Evolutionary conservation across 2,888 invertebrate genomes (phyloP).

Genomic region (Andrena trimmerana): DNA sequence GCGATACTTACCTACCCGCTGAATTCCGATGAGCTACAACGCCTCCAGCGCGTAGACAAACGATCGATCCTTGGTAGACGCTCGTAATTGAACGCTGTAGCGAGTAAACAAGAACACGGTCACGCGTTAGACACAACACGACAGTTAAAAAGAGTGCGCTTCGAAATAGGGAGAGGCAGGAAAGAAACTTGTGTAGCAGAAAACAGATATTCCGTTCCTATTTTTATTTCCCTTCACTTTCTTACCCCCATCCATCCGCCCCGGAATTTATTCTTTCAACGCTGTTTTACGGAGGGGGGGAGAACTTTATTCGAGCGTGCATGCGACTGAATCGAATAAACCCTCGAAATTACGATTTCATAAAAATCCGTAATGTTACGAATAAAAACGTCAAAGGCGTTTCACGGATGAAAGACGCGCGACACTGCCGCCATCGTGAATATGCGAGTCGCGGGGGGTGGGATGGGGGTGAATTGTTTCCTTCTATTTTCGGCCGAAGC

Average conservation of each 20-base stretch:
- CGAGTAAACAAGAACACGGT: background rate
- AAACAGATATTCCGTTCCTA: background rate
- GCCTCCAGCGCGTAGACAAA: conserved; percentile 6
- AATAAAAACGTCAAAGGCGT: conserved; percentile 56
- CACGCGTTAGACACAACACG: background rate
- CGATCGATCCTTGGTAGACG: background rate
- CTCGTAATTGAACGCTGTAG: conserved; percentile 24
- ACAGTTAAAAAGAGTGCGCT: background rate
- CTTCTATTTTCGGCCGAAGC: conserved; percentile 27
- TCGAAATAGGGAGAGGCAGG: background rate
- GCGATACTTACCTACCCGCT: conserved; percentile 39
- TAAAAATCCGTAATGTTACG: conserved; percentile 52
- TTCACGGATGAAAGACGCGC: conserved; percentile 50
- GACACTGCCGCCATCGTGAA: conserved; percentile 24
- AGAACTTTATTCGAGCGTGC: conserved; percentile 27
- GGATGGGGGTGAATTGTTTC: conserved; percentile 15
- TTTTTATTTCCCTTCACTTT: conserved; percentile 7
- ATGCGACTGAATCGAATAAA: conserved; percentile 40
- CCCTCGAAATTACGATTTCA: conserved; percentile 52
- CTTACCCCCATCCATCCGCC: conserved; percentile 2
- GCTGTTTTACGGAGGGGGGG: conserved; percentile 7
- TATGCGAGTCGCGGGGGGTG: background rate
- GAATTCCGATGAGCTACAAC: conserved; percentile 53
- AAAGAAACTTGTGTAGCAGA: background rate
- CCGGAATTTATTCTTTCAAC: conserved; percentile 30